Evolutionary conservation across 2,888 invertebrate species (phyloP).

Genomic region (Rotaria magnacalcarata): DNA sequence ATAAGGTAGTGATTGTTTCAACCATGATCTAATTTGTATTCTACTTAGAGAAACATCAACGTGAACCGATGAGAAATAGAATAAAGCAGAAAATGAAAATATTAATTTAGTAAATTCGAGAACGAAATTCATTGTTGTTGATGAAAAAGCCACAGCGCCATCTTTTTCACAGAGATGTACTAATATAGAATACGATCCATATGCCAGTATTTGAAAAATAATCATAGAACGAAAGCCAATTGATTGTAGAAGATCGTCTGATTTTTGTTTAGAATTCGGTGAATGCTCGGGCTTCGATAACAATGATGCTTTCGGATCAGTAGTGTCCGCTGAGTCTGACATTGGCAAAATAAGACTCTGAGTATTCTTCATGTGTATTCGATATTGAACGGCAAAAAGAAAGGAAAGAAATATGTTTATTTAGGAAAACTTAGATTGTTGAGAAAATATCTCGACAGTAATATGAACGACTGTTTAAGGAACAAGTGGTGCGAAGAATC

Average conservation of each 20-base stretch:
- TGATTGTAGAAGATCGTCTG: neutral
- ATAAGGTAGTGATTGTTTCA: slow-evolving; percentile 30
- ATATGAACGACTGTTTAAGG: too few species aligned
- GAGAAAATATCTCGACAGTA: too few species aligned
- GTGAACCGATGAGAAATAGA: neutral
- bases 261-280: neutral
- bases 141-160: slow-evolving; percentile 17
- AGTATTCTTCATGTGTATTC: neutral
- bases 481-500: too few species aligned
- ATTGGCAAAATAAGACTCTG: neutral
- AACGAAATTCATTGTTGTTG: slow-evolving; percentile 41
- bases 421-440: too few species aligned
- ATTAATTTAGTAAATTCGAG: slow-evolving; percentile 40
- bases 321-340: neutral
- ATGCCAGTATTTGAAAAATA: slow-evolving; percentile 37
- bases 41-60: neutral
- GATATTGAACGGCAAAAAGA: too few species aligned
- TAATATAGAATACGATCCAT: slow-evolving; percentile 41
- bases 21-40: neutral
- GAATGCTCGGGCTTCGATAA: neutral
- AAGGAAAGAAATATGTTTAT: too few species aligned
- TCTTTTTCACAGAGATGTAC: slow-evolving; percentile 42
- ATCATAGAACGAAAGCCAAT: neutral
- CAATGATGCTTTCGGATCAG: neutral
- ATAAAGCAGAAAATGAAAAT: neutral